These are phyloP conservation scores for Leptothorax acervorum DNA, from an alignment of 2,888 invertebrate genomes.

Conservation along the genomic window DNA sequence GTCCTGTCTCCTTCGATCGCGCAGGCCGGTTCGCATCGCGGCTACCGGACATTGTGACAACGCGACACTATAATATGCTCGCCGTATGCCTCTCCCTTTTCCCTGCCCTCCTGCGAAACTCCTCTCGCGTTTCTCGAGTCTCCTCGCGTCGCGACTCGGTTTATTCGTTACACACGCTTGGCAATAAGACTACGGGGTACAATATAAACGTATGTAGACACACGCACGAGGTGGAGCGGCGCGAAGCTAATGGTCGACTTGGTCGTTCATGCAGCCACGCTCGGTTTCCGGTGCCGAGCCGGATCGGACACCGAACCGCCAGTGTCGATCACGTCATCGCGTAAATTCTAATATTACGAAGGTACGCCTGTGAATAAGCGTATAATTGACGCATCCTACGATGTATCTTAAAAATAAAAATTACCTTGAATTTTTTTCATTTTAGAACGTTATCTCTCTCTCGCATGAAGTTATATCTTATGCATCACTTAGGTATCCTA, in stretches of 20 bases:
- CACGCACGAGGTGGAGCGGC: conserved; percentile 50
- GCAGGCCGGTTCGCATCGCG: conserved; percentile 30
- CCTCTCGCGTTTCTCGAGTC: conserved; percentile 5
- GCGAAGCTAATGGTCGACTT: conserved; percentile 51
- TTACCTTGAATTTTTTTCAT: not conserved
- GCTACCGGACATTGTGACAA: conserved; percentile 61
- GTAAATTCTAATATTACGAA: conserved; percentile 15
- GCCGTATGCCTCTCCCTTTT: conserved; percentile 65
- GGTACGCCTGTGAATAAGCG: not conserved
- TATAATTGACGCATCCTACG: not conserved
- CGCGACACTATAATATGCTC: conserved; percentile 67
- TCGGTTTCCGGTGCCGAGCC: conserved; percentile 61
- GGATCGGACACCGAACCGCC: conserved; percentile 23
- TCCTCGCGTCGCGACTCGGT: conserved; percentile 25
- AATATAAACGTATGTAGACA: conserved; percentile 35
- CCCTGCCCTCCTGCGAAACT: conserved; percentile 3
- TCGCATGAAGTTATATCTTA: not conserved
- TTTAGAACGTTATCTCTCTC: not conserved
- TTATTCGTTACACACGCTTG: conserved; percentile 73
- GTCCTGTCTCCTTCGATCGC: conserved; percentile 41
- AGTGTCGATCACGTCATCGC: conserved; percentile 17
- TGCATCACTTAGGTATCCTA: not conserved
- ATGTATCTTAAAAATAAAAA: not conserved
- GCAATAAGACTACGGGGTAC: conserved; percentile 68
- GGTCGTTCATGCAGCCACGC: conserved; percentile 64